These are phyloP conservation scores for Pecten maximus DNA, from an alignment of 2,888 invertebrate genomes.

Conservation along the genomic window DNA sequence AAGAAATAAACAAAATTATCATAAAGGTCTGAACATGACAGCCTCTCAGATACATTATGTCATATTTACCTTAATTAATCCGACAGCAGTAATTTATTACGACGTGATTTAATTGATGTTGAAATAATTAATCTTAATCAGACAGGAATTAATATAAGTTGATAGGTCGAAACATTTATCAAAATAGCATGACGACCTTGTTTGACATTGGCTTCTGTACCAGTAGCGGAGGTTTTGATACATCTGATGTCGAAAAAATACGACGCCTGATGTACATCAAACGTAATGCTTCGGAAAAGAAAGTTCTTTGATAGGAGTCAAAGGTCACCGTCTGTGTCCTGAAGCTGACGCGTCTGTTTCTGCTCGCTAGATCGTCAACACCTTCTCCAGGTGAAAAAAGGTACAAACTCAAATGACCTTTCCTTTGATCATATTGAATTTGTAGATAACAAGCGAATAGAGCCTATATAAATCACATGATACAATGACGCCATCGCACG, in stretches of 20 bases:
- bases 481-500: neutral
- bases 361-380: neutral
- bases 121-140: neutral
- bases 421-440: neutral
- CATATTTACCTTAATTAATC: neutral
- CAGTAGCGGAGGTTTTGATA: neutral
- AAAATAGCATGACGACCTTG: neutral
- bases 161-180: neutral
- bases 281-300: slow-evolving; percentile 15
- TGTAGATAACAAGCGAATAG: neutral
- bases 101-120: neutral
- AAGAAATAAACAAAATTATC: too few relatives aligned
- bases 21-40: too few relatives aligned
- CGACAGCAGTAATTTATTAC: neutral
- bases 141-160: neutral
- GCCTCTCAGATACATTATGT: neutral
- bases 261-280: neutral
- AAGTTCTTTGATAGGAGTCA: neutral
- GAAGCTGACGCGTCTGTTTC: neutral
- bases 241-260: neutral
- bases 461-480: neutral
- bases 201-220: neutral
- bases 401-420: neutral
- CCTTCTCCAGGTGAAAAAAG: neutral
- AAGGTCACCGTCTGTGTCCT: neutral